phyloP scores from a whole-genome alignment of 2,113 vertebrate genomes.

The Cyprinus carpio region DNA sequence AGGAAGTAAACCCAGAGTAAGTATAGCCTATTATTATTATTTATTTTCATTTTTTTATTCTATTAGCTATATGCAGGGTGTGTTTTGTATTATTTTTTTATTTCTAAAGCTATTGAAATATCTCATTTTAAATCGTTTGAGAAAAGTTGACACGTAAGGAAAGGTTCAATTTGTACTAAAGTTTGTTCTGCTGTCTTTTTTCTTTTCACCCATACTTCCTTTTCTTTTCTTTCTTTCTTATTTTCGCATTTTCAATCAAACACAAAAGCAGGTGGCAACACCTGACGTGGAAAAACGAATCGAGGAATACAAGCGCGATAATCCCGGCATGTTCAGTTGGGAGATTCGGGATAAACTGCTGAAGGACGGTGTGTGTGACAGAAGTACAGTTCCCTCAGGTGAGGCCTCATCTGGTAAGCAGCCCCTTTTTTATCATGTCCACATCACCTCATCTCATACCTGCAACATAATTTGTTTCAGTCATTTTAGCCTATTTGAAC shows the following conservation, averaged over 20 bases:
- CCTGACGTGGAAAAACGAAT: constrained; percentile 96
- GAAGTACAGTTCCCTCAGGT: constrained; percentile 97
- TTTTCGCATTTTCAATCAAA: constrained; percentile 42
- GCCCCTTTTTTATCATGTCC: constrained; percentile 54
- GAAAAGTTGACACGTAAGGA: not conserved
- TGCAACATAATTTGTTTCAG: constrained; percentile 1
- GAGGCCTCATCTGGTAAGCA: constrained; percentile 82
- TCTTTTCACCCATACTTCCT: not conserved
- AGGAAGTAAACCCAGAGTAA: constrained; percentile 97
- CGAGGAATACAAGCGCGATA: constrained; percentile 76
- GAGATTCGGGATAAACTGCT: constrained; percentile 94
- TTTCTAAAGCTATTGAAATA: not conserved
- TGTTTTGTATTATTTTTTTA: not conserved
- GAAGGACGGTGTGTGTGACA: constrained; percentile 94
- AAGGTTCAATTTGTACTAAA: not conserved
- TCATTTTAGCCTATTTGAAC: not conserved
- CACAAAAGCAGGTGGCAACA: constrained; percentile 93
- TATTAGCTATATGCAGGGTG: not conserved
- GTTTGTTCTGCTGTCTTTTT: not conserved
- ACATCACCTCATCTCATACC: constrained; percentile 3
- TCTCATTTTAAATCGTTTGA: not conserved
- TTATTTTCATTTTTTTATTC: not conserved
- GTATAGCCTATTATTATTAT: constrained; percentile 55
- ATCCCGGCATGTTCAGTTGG: constrained; percentile 97
- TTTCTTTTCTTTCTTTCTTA: constrained; percentile 9